phyloP scores from a whole-genome alignment of 2,797 vertebrate genomes.

The Dromococcyx pavoninus region DNA sequence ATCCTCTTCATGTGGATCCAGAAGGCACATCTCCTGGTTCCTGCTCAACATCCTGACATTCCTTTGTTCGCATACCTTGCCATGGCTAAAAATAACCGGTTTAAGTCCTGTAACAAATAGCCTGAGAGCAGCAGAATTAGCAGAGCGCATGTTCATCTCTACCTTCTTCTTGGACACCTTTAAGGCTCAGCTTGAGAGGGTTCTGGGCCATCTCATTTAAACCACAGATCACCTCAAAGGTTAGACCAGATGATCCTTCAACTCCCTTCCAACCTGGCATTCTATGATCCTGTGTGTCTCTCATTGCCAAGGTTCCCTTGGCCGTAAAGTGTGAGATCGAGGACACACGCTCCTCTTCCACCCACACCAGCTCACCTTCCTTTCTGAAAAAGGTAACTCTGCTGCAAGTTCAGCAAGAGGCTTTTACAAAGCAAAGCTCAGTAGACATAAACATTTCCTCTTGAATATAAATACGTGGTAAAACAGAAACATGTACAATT shows the following conservation, averaged over 20 bases:
- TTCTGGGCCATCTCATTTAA: no score
- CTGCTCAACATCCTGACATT: not conserved
- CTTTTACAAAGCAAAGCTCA: not conserved
- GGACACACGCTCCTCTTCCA: not conserved
- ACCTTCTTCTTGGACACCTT: no score
- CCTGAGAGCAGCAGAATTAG: not conserved
- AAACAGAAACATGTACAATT: not conserved
- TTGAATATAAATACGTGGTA: not conserved
- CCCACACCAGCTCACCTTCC: rapidly evolving
- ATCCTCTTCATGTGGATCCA: not conserved
- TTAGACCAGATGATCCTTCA: no score
- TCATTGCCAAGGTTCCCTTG: not conserved
- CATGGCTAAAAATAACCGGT: rapidly evolving
- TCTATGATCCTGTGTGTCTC: not conserved
- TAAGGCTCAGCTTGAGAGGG: no score
- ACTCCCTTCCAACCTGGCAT: no score
- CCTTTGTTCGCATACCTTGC: not conserved
- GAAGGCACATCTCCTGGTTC: not conserved
- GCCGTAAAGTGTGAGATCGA: rapidly evolving
- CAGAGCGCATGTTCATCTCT: no score
- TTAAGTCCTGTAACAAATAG: not conserved
- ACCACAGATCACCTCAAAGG: no score
- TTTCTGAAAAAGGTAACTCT: not conserved
- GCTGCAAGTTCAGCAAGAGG: not conserved
- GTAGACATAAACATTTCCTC: not conserved